phyloP scores from a whole-genome alignment of 2,888 invertebrate genomes.

The Andricus quercusramuli region DNA sequence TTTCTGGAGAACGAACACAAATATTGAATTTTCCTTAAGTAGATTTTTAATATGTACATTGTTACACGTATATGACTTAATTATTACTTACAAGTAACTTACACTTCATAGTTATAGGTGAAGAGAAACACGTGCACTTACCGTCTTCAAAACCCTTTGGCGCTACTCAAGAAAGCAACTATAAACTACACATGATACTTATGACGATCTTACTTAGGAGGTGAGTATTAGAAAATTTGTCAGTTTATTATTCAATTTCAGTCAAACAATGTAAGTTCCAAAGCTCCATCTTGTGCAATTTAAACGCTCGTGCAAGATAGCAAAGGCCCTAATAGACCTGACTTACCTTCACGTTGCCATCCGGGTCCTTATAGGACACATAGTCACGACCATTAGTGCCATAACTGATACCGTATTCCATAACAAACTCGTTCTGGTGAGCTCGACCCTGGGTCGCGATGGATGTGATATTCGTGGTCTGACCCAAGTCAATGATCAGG shows the following conservation, averaged over 20 bases:
- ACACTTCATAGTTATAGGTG: neutral
- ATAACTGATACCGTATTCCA: conserved; percentile 96
- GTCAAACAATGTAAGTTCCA: neutral
- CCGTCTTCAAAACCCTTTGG: neutral
- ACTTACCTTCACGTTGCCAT: conserved; percentile 93
- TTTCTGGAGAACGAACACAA: neutral
- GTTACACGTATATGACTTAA: neutral
- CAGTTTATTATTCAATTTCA: neutral
- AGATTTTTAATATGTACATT: neutral
- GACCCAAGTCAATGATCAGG: conserved; percentile 93
- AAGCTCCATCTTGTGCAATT: neutral
- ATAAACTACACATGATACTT: neutral
- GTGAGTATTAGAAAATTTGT: neutral
- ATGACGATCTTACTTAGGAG: neutral
- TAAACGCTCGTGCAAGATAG: neutral
- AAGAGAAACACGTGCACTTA: neutral
- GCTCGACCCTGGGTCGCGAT: conserved; percentile 95
- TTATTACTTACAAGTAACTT: neutral
- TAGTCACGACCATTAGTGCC: conserved; percentile 94
- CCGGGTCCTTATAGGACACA: conserved; percentile 92
- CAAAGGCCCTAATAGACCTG: neutral
- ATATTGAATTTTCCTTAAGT: neutral
- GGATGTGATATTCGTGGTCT: conserved; percentile 92
- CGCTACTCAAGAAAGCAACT: neutral
- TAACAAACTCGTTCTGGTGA: conserved; percentile 94